Conservation (phyloP, 2,797 vertebrate genomes). For the Denticeps clupeoides region DNA sequence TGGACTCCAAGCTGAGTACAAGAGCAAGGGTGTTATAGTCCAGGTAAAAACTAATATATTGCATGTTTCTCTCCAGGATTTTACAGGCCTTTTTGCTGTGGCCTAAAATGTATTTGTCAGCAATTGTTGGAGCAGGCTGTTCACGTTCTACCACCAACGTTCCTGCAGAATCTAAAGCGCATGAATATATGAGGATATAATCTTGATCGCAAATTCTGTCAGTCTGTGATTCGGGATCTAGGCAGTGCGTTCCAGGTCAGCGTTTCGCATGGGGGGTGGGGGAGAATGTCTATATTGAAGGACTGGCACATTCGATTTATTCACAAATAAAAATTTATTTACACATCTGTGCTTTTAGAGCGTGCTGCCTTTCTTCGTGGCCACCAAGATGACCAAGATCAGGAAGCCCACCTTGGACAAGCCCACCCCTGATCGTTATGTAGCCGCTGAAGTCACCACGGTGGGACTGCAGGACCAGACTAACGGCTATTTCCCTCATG, state of each 20-base stretch:
- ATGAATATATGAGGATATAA: too few species aligned
- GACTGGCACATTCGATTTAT: too few species aligned
- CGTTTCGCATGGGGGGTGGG: too few species aligned
- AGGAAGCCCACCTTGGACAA: constrained; percentile 70
- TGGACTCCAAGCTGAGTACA: constrained; percentile 81
- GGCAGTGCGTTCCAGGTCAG: too few species aligned
- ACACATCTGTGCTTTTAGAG: constrained; percentile 52
- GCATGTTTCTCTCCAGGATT: not conserved
- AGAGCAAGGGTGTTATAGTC: constrained; percentile 79
- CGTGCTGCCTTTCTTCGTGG: constrained; percentile 78
- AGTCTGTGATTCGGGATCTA: too few species aligned
- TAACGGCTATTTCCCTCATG: constrained; percentile 77
- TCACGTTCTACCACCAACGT: too few species aligned
- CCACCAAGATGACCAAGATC: constrained; percentile 81
- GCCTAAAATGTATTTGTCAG: not conserved
- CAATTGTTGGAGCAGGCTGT: too few species aligned
- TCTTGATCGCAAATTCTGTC: too few species aligned
- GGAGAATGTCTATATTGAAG: too few species aligned
- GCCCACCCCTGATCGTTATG: constrained; percentile 74
- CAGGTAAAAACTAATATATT: constrained; percentile 61
- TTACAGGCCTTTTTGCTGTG: not conserved
- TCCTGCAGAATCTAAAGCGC: too few species aligned
- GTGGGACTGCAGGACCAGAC: constrained; percentile 76
- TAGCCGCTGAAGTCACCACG: constrained; percentile 73
- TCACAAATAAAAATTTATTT: too few species aligned